Base-by-base conservation (phyloP, 2,797 vertebrate genomes). In the Chlorospingus semifuscus region DNA sequence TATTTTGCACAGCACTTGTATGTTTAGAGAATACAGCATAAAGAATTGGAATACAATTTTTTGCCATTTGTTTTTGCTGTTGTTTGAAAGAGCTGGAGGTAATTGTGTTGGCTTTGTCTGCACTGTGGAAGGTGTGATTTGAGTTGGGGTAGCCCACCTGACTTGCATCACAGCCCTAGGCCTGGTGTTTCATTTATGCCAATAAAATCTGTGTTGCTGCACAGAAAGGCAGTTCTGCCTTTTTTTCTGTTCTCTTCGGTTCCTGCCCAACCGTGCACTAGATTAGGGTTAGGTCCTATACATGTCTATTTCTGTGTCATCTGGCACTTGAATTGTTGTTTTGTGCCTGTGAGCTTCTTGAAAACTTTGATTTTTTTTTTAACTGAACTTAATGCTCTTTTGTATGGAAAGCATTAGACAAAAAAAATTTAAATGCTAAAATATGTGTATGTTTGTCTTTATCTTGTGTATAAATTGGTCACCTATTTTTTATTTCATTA, bases 401-500 rank as follows among this genome's bases (percentile, higher is more conserved):
- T 86, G 22, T 82, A 50, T 32, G 26, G 32, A 37, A 88, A 57
- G 32, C 9, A 52, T 61, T 55, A 57, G 59, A 75, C 30, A 44
- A 87, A 84, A 90, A 80, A 80, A 82, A 69, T 42, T 29, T 60
- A 52, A 71, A 47, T 26, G 52, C 23, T 82, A 63, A 85, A 92
- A 75, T 92, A 17, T 83, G 55, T 69, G 29, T 93, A 20, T 94
- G 70, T 92, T 94, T 95, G 80, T 82, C 82, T 77, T 64, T 92
- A 52, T 81, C 69, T 80, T 95, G 85, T 90, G 74, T 95, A 46
- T 93, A 92, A 95, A 47, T 87, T 95, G 94, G 70, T 95, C 87
- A 94, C 75, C 74, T 92, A 55, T 94, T 94, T 96, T 94, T 94
- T 97, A 44, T 68, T 97, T 96, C 78, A 88, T 95, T 97, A 96